Base-by-base conservation (phyloP, 2,888 invertebrate genomes). In the Drymonia ruficornis region DNA sequence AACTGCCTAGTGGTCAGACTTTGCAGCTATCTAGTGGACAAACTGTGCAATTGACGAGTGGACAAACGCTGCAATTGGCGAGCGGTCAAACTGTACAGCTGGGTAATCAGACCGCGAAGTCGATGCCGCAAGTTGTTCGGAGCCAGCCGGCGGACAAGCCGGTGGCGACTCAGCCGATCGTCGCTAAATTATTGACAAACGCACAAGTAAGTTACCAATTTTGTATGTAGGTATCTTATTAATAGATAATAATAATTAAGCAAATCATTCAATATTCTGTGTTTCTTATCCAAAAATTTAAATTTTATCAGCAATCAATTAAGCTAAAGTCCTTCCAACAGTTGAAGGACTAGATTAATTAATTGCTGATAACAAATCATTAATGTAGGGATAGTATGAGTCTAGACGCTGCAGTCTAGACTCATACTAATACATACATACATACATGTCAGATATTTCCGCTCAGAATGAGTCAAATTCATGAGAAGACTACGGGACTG, bases 141-240 rank as follows among this genome's bases (percentile, higher is more conserved):
- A 83, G 69, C 62, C 91, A 84, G 16, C 63, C 80, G 11, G 80
- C 76, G 1, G 93, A 92, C 16, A 93, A 91, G 66, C 36, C 83
- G n/a, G 34, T 60, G 8, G 49, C 63, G 5, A 68, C 77, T 72
- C 94, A 92, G 74, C 95, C 95, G 4, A 94, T 96, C 29, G 94
- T 96, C 40, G 96, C 96, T 0, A 96, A 96, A 81, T 94, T 96
- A 16, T 86, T 96, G 23, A 96, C 96, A 7, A 96, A 95, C 78
- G 94, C 96, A 45, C 94, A 94, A 90, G 94, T 94, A 83, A 81
- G 53, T 49, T 9, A 62, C 45, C 52, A 69, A n/a, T 36, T 36
- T 31, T 0, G 9, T 11, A 36, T 36, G 5, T n/a, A 11, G 6
- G n/a, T 36, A n/a, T 36, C 5, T 1, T n/a, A 5, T n/a, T 2